A percentile compares a stretch with the other conserved stretches of the same genome.
phyloP scores from a whole-genome alignment of 2,888 invertebrate genomes.

The Oxystoma pomonae region DNA sequence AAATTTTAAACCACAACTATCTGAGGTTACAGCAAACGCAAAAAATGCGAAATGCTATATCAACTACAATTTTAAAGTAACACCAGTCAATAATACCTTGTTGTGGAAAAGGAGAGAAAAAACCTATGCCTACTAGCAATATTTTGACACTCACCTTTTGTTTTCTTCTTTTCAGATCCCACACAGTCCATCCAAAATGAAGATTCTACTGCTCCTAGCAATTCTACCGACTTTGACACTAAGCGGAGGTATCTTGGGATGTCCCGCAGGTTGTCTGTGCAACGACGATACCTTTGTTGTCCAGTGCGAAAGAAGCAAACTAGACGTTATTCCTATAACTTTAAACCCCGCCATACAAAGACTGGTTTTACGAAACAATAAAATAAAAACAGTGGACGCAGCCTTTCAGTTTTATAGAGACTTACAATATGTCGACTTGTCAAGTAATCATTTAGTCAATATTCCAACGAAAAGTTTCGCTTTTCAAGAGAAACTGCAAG shows the following conservation, averaged over 20 bases:
- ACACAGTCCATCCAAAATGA: constrained; percentile 15
- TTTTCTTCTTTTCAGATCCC: constrained; percentile 39
- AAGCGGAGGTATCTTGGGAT: constrained; percentile 60
- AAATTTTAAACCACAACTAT: too few relatives aligned
- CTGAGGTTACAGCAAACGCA: too few relatives aligned
- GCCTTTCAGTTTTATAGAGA: constrained; percentile 87
- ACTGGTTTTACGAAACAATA: constrained; percentile 78
- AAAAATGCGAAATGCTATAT: too few relatives aligned
- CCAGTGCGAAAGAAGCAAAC: constrained; percentile 77
- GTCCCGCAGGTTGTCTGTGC: constrained; percentile 84
- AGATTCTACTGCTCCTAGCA: constrained; percentile 27
- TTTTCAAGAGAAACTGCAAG: constrained; percentile 76
- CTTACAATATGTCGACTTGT: constrained; percentile 79
- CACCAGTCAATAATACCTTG: too few relatives aligned
- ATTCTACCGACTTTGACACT: constrained; percentile 23
- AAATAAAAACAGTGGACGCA: constrained; percentile 83
- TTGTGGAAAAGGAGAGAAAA: too few relatives aligned
- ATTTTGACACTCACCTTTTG: too few relatives aligned
- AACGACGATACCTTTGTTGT: constrained; percentile 87
- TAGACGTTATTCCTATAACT: constrained; percentile 87
- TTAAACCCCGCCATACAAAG: constrained; percentile 87
- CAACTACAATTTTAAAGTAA: too few relatives aligned
- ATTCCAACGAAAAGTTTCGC: constrained; percentile 76
- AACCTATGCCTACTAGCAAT: too few relatives aligned
- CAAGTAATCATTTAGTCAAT: constrained; percentile 78